Conservation (phyloP, 2,888 invertebrate genomes). For the Pyrrhia umbra region DNA sequence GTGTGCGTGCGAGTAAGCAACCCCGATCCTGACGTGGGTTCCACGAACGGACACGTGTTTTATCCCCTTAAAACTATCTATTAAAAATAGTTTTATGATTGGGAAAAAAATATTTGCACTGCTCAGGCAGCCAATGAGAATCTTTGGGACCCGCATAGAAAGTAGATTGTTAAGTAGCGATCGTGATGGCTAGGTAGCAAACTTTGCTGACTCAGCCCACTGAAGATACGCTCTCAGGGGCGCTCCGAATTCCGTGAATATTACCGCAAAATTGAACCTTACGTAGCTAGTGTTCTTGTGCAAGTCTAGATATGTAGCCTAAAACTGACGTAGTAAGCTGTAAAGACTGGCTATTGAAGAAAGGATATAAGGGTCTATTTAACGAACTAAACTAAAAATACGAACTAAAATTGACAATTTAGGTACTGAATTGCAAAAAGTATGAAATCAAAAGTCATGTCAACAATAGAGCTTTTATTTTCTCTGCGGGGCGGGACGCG, state of each 20-base stretch:
- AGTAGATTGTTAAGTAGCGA: constrained; percentile 39
- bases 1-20: no score
- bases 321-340: not conserved
- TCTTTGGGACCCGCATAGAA: constrained; percentile 53
- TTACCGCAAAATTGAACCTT: constrained; percentile 47
- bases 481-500: no score
- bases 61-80: no score
- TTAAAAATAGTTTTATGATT: constrained; percentile 42
- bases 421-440: no score
- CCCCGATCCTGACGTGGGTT: no score
- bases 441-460: no score
- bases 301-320: constrained; percentile 10
- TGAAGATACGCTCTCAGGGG: constrained; percentile 25
- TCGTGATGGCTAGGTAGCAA: constrained; percentile 15
- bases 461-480: no score
- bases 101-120: constrained; percentile 49
- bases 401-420: no score
- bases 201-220: constrained; percentile 54
- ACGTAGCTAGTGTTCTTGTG: constrained; percentile 19
- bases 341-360: constrained; percentile 1
- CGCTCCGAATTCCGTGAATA: constrained; percentile 37
- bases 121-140: constrained; percentile 55
- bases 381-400: no score
- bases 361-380: no score
- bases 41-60: no score